Base-by-base conservation (phyloP, 53 echinoderm and acorn worm species). In the Luidia sarsii region DNA sequence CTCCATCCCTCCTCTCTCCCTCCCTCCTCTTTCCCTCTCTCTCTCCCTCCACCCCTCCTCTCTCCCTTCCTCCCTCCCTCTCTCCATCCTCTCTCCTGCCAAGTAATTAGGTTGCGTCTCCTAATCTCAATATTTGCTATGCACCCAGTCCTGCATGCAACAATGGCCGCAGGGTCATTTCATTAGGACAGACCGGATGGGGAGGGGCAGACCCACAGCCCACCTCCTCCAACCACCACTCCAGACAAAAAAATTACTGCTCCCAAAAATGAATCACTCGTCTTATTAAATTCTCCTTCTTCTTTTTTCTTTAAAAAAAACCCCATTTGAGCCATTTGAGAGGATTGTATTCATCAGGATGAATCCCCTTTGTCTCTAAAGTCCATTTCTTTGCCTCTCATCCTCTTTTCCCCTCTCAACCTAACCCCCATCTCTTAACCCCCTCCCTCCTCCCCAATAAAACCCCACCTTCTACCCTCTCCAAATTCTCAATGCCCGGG, bases 211-310 rank as follows among this genome's bases (percentile, higher is more conserved):
- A 53, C 46, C 53, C 7, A 31, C 77, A 39, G 29, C 60, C 38
- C 39, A 45, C 61, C 32, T 33, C 39, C 60, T 71, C 72, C 10
- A 29, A 25, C 25, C 25, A 2, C 29, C 14, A n/a, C 74, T 18
- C 43, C 30, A 39, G 1, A 4, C 46, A 20, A 77, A n/a, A n/a
- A n/a, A 29, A 25, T 38, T 39, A 2, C 29, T 18, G n/a, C 74
- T 18, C 43, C 30, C 59, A 1, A 4, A 30, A 20, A 77, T 77
- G 77, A 77, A 77, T 77, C 77, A 77, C 77, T 22, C 46, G 50
- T 30, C 77, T 77, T 77, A 77, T 77, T 59, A 77, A 77, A 77
- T 77, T 77, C 46, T 77, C 59, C 32, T 60, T 45, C 61, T 67
- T 29, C 27, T 48, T 77, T 54, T 70, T 50, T 70, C n/a, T n/a